Conservation (phyloP, 2,797 vertebrate species). For the Chelonia mydas region DNA sequence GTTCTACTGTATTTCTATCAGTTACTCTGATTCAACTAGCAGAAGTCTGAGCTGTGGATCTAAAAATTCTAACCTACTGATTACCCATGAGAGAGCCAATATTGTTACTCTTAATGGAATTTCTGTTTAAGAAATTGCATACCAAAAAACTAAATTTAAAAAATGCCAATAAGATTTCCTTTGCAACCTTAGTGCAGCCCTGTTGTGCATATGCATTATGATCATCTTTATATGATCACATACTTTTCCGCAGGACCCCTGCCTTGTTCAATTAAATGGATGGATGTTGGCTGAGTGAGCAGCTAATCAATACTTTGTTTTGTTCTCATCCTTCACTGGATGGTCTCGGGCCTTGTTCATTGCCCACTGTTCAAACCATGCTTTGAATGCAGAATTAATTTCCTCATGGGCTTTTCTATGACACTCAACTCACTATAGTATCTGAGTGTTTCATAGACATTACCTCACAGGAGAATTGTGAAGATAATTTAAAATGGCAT, state of each 20-base stretch:
- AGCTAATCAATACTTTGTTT: not conserved
- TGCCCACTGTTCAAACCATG: not conserved
- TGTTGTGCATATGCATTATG: not conserved
- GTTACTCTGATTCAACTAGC: not conserved
- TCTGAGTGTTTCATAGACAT: not conserved
- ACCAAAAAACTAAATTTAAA: not conserved
- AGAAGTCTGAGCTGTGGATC: not conserved
- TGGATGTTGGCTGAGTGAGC: not conserved
- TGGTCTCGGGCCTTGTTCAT: not conserved
- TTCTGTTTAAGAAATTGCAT: not conserved
- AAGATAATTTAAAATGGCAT: not conserved
- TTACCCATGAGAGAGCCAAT: not conserved
- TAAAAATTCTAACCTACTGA: not conserved
- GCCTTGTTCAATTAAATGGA: not conserved
- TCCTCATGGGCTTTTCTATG: not conserved
- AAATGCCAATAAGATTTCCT: not conserved
- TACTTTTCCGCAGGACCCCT: not conserved
- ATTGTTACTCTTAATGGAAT: not conserved
- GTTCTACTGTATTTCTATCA: not conserved
- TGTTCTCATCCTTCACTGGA: not conserved
- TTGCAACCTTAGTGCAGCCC: not conserved
- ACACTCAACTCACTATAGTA: accelerated
- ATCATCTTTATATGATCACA: not conserved
- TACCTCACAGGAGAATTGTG: not conserved
- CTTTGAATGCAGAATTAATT: not conserved